Evolutionary conservation across 2,888 invertebrate species (phyloP).

Genomic region (Unio pictorum): DNA sequence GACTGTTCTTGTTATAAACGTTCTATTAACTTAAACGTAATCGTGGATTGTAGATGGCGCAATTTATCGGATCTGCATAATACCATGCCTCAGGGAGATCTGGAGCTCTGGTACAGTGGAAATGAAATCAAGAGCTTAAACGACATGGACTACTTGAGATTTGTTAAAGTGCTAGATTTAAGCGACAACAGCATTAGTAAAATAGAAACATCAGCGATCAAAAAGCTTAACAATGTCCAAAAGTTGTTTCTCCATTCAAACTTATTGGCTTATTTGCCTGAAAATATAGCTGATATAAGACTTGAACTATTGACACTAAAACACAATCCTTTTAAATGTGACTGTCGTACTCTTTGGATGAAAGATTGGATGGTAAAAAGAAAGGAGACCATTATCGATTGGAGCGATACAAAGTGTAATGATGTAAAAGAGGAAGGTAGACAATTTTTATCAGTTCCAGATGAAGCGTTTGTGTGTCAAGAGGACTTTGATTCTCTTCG

Average conservation of each 20-base stretch:
- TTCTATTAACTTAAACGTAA: too few species aligned
- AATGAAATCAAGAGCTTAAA: constrained; percentile 8
- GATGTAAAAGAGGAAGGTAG: constrained; percentile 23
- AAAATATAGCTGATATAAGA: constrained; percentile 7
- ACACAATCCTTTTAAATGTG: constrained; percentile 39
- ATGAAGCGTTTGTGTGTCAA: constrained; percentile 36
- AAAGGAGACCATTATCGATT: constrained; percentile 14
- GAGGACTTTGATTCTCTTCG: too few species aligned
- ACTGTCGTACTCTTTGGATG: constrained; percentile 43
- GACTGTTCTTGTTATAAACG: too few species aligned
- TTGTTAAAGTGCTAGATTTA: constrained; percentile 6
- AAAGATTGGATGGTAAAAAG: constrained; percentile 36
- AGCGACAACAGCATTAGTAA: too few species aligned
- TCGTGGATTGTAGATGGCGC: too few species aligned
- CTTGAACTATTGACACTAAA: constrained; percentile 8
- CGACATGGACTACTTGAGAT: constrained; percentile 8
- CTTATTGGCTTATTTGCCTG: constrained; percentile 14
- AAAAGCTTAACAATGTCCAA: constrained; percentile 4
- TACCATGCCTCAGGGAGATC: too few species aligned
- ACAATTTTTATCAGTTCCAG: constrained; percentile 18
- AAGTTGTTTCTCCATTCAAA: constrained; percentile 16
- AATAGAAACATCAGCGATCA: constrained; percentile 8
- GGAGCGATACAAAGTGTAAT: constrained; percentile 26
- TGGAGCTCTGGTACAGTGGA: too few species aligned
- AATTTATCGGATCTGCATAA: too few species aligned